Conservation (phyloP, 2,113 vertebrate species). For the Bettongia penicillata region DNA sequence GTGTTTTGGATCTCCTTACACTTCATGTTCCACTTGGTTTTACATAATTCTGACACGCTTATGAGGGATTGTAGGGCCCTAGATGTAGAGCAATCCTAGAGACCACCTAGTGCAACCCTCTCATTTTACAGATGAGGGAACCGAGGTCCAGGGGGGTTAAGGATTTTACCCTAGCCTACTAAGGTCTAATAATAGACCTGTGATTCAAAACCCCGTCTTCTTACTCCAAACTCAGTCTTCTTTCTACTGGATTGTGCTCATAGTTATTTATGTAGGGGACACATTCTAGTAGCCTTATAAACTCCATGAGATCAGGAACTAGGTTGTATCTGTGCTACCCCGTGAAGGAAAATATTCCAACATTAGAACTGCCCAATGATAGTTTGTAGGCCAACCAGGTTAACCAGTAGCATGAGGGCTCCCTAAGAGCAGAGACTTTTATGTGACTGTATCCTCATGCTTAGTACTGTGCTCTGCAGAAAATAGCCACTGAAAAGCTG, state of each 20-base stretch:
- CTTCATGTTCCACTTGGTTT: not conserved
- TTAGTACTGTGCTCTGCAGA: not conserved
- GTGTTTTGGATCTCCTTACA: not conserved
- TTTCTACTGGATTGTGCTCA: not conserved
- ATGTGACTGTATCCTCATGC: not conserved
- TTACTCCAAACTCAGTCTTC: not conserved
- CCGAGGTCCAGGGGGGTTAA: not conserved
- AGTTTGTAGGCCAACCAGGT: not conserved
- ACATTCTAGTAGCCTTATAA: not conserved
- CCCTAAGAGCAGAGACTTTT: not conserved
- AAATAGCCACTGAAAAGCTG: not conserved
- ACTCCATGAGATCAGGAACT: not conserved
- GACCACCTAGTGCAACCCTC: not conserved
- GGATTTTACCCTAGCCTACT: not conserved
- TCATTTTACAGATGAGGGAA: not conserved
- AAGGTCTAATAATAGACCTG: not conserved
- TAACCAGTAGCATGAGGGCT: not conserved
- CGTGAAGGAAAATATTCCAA: not conserved
- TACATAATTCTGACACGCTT: not conserved
- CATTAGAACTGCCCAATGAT: not conserved
- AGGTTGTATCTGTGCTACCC: not conserved
- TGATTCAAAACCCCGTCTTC: not conserved
- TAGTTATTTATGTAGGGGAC: not conserved
- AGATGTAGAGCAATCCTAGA: not conserved
- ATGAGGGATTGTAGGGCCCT: not conserved